Conservation (phyloP, 2,888 invertebrate genomes). For the Neuroscelio doddi region DNA sequence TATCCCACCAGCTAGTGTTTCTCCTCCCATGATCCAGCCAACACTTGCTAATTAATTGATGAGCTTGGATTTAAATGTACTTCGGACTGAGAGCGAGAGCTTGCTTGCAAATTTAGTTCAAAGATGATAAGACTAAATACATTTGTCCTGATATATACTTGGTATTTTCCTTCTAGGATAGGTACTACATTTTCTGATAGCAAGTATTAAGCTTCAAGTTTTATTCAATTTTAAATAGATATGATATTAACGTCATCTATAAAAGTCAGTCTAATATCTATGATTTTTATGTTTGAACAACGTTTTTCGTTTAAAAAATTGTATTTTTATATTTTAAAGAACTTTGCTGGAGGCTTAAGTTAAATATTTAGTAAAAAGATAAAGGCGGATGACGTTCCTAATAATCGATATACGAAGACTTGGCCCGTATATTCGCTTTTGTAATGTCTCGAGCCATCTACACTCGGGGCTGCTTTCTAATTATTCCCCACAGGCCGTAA, state of each 20-base stretch:
- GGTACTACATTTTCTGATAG: slow-evolving; percentile 9
- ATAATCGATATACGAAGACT: slow-evolving; percentile 37
- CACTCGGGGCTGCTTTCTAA: slow-evolving; percentile 64
- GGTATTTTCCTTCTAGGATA: slow-evolving; percentile 27
- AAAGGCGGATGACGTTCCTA: slow-evolving; percentile 20
- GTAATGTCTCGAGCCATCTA: slow-evolving; percentile 48
- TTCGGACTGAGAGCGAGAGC: slow-evolving; percentile 40
- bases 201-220: too few relatives aligned
- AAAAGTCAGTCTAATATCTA: too few relatives aligned
- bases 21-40: slow-evolving; percentile 50
- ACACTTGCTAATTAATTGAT: slow-evolving; percentile 67
- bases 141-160: slow-evolving; percentile 39
- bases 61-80: slow-evolving; percentile 56
- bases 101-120: slow-evolving; percentile 24
- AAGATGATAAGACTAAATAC: slow-evolving; percentile 39
- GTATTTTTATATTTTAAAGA: too few relatives aligned
- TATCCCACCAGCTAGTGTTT: slow-evolving; percentile 54
- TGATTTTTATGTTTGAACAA: too few relatives aligned
- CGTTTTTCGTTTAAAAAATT: background rate
- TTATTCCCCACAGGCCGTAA: slow-evolving; percentile 67
- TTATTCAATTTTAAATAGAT: too few relatives aligned
- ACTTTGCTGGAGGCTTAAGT: too few relatives aligned
- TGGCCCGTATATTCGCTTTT: slow-evolving; percentile 37
- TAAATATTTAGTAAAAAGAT: slow-evolving; percentile 3
- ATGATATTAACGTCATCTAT: too few relatives aligned